Conservation (phyloP, 2,888 invertebrate species). For the Campoletis raptor region DNA sequence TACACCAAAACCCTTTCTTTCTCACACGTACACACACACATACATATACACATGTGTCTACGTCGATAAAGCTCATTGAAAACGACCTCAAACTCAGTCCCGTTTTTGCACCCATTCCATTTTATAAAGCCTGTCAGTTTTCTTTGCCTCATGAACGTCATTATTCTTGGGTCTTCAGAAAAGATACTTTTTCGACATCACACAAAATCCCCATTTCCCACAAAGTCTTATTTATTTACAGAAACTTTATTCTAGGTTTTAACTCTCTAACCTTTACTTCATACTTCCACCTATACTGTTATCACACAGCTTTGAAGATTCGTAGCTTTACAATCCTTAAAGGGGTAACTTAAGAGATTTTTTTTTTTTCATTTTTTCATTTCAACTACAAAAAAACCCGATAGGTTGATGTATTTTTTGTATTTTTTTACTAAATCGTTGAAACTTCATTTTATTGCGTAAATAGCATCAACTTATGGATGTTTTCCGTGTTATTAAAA, state of each 20-base stretch:
- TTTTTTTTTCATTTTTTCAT: too few relatives aligned
- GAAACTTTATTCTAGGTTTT: neutral
- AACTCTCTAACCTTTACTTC: neutral
- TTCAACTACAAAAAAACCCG: too few relatives aligned
- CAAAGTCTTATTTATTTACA: neutral
- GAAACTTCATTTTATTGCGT: neutral
- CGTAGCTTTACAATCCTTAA: neutral
- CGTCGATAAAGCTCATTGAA: too few relatives aligned
- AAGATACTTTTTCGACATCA: neutral
- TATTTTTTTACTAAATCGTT: neutral
- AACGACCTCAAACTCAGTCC: neutral
- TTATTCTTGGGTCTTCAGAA: neutral
- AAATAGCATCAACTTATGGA: neutral
- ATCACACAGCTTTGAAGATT: neutral
- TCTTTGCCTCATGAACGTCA: constrained; percentile 7
- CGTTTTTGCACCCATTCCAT: neutral
- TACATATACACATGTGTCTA: too few relatives aligned
- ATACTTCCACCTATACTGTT: too few relatives aligned
- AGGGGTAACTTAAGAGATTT: too few relatives aligned
- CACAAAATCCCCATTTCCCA: neutral
- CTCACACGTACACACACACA: too few relatives aligned
- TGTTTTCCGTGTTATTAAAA: neutral
- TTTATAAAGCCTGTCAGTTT: constrained; percentile 14
- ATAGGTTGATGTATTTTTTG: neutral
- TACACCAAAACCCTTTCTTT: too few relatives aligned